Conservation (phyloP, 2,113 vertebrate genomes). For the Puffinus mauretanicus region DNA sequence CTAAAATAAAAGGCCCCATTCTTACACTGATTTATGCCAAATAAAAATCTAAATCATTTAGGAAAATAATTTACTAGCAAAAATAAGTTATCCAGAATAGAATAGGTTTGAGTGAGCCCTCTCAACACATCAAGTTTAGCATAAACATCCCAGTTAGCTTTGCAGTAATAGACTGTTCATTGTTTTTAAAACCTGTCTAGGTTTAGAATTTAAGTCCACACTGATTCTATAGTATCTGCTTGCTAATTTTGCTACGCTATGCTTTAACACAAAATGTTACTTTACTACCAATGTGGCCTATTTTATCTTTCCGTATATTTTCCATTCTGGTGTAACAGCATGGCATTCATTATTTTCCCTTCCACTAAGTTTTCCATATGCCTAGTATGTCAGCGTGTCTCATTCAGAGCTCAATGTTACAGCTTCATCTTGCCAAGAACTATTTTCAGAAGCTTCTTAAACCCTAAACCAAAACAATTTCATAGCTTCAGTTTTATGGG, state of each 20-base stretch:
- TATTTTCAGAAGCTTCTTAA: background rate
- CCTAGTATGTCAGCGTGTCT: background rate
- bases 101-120: background rate
- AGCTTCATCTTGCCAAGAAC: background rate
- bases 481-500: background rate
- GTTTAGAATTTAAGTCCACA: background rate
- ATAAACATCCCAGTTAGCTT: background rate
- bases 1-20: background rate
- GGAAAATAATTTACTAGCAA: background rate
- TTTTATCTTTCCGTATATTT: background rate
- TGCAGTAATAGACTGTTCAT: background rate
- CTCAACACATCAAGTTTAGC: background rate
- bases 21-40: background rate
- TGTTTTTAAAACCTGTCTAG: background rate
- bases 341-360: background rate
- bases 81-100: background rate
- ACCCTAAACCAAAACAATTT: background rate
- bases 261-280: background rate
- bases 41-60: background rate
- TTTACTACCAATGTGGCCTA: background rate
- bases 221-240: background rate
- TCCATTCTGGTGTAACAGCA: background rate
- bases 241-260: background rate
- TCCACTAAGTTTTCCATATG: background rate
- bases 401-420: background rate